phyloP scores from a whole-genome alignment of 2,888 invertebrate genomes.

The Micoletzkya japonica region DNA sequence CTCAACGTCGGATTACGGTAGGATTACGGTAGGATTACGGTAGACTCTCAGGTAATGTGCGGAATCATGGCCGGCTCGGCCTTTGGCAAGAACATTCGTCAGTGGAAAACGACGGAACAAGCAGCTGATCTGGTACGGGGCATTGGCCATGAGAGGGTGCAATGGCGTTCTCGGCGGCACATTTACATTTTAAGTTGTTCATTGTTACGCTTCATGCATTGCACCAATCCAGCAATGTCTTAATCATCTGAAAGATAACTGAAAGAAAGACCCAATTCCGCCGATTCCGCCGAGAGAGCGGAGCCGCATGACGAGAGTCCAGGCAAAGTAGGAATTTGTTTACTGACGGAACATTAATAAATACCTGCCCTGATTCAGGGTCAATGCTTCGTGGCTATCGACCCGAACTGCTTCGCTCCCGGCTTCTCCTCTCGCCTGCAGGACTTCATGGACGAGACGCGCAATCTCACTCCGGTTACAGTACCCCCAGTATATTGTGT shows the following conservation, averaged over 20 bases:
- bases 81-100: slow-evolving; percentile 79
- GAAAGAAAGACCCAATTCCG: too few relatives aligned
- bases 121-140: slow-evolving; percentile 71
- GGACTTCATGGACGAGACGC: slow-evolving; percentile 57
- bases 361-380: slow-evolving; percentile 55
- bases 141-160: too few relatives aligned
- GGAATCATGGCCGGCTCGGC: slow-evolving; percentile 77
- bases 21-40: background rate
- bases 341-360: slow-evolving; percentile 33
- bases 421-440: slow-evolving; percentile 58
- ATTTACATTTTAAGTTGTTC: too few relatives aligned
- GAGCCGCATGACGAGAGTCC: background rate
- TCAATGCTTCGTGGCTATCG: slow-evolving; percentile 63
- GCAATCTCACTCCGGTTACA: slow-evolving; percentile 51
- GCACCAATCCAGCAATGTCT: too few relatives aligned
- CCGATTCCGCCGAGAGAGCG: too few relatives aligned
- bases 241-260: too few relatives aligned
- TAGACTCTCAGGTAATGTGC: slow-evolving; percentile 71
- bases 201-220: too few relatives aligned
- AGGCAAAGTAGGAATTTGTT: slow-evolving; percentile 33
- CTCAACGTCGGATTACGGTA: too few relatives aligned
- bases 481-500: background rate
- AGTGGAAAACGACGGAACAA: slow-evolving; percentile 75
- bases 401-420: slow-evolving; percentile 63
- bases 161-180: background rate